These are phyloP conservation scores for Thermophis baileyi DNA, from an alignment of 2,113 vertebrate species.

Conservation along the genomic window DNA sequence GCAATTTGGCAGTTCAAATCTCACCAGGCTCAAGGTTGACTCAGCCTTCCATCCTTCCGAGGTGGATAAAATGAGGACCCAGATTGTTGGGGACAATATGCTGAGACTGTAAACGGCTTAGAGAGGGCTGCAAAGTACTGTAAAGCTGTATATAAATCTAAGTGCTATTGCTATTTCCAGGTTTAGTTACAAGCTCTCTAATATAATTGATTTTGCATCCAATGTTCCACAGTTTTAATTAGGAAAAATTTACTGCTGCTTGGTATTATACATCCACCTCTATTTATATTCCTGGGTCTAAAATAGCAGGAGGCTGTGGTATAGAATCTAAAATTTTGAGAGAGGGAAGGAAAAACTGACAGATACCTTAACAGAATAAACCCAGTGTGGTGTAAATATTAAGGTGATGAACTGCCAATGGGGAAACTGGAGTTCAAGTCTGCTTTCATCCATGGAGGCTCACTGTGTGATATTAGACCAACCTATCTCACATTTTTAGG, in stretches of 20 bases:
- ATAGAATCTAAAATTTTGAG: neutral
- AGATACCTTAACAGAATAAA: neutral
- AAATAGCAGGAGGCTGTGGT: neutral
- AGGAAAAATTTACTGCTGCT: constrained; percentile 47
- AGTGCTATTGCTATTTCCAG: neutral
- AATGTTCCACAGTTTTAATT: constrained; percentile 52
- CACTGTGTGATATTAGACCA: neutral
- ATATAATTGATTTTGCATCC: constrained; percentile 51
- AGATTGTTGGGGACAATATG: too few species aligned
- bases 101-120: too few species aligned
- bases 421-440: too few species aligned
- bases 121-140: too few species aligned
- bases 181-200: constrained; percentile 43
- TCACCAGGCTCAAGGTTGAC: too few species aligned
- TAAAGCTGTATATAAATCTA: too few species aligned
- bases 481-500: neutral
- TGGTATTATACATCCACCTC: neutral
- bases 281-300: neutral
- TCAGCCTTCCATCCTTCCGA: too few species aligned
- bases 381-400: neutral
- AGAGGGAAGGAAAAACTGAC: neutral
- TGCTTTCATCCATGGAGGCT: too few species aligned
- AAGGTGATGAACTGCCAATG: neutral
- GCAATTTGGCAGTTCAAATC: too few species aligned
- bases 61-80: too few species aligned